phyloP scores from a whole-genome alignment of 1,140 invertebrate genomes.

The Dendrolimus punctatus region DNA sequence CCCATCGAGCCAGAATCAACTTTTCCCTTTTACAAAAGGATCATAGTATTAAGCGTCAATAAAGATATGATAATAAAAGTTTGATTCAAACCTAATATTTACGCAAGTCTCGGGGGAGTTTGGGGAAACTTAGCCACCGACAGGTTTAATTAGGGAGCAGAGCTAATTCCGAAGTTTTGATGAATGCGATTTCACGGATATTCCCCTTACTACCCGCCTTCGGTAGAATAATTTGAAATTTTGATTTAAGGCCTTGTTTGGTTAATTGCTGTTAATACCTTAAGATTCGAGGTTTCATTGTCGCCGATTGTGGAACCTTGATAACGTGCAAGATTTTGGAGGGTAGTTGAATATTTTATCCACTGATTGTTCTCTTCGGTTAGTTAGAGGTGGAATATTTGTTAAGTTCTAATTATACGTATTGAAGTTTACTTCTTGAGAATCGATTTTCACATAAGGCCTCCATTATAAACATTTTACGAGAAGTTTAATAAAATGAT shows the following conservation, averaged over 20 bases:
- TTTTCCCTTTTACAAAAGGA: conserved; percentile 42
- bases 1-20: conserved; percentile 26
- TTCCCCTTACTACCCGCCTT: conserved; percentile 20
- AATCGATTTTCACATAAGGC: no score
- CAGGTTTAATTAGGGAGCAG: conserved; percentile 61
- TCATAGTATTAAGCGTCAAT: conserved; percentile 45
- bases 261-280: conserved; percentile 41
- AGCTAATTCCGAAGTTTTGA: conserved; percentile 64
- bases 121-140: conserved; percentile 41
- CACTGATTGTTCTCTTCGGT: no score
- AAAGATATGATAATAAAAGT: conserved; percentile 56
- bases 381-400: no score
- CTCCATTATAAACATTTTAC: no score
- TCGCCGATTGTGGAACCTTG: not conserved
- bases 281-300: not conserved
- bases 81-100: conserved; percentile 57
- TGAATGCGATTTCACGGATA: conserved; percentile 60
- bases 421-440: no score
- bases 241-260: conserved; percentile 51
- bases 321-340: not conserved
- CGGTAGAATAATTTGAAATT: conserved; percentile 51
- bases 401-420: no score
- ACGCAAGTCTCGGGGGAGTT: conserved; percentile 34
- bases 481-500: no score
- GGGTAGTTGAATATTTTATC: no score